Evolutionary conservation across 2,797 vertebrate genomes (phyloP).

Genomic region (Huso huso): DNA sequence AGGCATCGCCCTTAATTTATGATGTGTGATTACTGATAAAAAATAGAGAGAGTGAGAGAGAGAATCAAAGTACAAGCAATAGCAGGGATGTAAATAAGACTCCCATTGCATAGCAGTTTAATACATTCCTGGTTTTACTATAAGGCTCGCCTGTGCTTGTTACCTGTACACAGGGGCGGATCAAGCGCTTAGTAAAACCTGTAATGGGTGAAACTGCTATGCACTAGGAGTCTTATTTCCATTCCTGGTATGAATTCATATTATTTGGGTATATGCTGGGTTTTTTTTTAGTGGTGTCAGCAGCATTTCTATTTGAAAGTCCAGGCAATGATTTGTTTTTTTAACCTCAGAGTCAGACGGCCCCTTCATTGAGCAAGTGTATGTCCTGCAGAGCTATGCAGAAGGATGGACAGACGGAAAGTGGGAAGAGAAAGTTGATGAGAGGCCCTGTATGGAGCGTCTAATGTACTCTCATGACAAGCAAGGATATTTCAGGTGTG

Average conservation of each 20-base stretch:
- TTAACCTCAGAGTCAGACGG: conserved; percentile 77
- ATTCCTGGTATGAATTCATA: neutral
- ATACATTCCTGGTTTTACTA: too few species aligned
- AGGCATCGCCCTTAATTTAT: too few species aligned
- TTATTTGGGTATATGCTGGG: too few species aligned
- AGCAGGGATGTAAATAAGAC: too few species aligned
- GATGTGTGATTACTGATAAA: neutral
- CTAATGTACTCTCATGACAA: conserved; percentile 80
- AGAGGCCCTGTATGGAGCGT: conserved; percentile 79
- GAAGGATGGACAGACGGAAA: conserved; percentile 93
- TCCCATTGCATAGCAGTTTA: too few species aligned
- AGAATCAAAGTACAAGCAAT: neutral
- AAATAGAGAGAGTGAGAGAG: neutral
- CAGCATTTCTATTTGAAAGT: neutral
- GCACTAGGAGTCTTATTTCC: too few species aligned
- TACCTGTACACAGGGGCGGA: too few species aligned
- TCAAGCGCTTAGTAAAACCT: too few species aligned
- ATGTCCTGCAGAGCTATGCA: conserved; percentile 81
- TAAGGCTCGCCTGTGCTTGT: too few species aligned
- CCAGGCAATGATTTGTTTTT: neutral
- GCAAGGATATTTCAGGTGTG: conserved; percentile 83
- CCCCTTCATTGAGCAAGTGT: conserved; percentile 87
- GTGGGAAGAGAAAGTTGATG: conserved; percentile 94
- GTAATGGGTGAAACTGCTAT: too few species aligned
- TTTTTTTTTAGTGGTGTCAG: neutral